These are phyloP conservation scores for Neopelma chrysocephalum DNA, from an alignment of 2,797 vertebrate genomes.

Conservation along the genomic window DNA sequence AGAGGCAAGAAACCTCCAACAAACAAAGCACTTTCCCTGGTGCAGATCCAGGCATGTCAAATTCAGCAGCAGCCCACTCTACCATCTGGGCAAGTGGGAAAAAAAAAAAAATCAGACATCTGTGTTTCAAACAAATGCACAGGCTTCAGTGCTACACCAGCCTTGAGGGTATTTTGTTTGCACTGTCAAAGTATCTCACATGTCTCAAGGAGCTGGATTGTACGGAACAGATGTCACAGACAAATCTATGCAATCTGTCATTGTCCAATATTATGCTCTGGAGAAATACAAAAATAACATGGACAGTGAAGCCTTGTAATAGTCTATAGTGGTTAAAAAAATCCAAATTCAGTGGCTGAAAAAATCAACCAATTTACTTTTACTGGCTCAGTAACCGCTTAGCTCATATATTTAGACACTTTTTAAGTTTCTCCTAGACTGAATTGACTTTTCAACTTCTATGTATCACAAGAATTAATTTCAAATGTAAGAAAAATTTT, in stretches of 20 bases:
- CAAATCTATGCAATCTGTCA: background rate
- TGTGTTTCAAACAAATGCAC: background rate
- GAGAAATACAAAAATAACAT: background rate
- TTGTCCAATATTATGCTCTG: background rate
- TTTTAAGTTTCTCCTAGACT: background rate
- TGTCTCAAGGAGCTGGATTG: background rate
- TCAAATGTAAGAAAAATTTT: constrained; percentile 67
- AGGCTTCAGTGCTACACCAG: background rate
- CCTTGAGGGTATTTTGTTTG: background rate
- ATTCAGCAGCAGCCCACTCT: background rate
- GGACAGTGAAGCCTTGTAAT: background rate
- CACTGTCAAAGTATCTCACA: background rate
- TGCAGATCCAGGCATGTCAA: background rate
- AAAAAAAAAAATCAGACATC: background rate
- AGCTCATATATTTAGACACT: background rate
- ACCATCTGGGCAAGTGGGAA: background rate
- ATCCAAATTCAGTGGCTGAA: background rate
- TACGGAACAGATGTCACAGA: background rate
- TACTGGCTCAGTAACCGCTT: background rate
- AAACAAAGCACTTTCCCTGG: background rate
- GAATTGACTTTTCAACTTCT: background rate
- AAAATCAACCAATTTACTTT: background rate
- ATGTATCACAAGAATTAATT: constrained; percentile 27
- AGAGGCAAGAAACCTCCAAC: background rate
- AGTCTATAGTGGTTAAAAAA: background rate